Evolutionary conservation across 2,797 vertebrate genomes (phyloP), one percentile per base, ranked within the genome.

Genomic region (Muscicapa comitata): DNA sequence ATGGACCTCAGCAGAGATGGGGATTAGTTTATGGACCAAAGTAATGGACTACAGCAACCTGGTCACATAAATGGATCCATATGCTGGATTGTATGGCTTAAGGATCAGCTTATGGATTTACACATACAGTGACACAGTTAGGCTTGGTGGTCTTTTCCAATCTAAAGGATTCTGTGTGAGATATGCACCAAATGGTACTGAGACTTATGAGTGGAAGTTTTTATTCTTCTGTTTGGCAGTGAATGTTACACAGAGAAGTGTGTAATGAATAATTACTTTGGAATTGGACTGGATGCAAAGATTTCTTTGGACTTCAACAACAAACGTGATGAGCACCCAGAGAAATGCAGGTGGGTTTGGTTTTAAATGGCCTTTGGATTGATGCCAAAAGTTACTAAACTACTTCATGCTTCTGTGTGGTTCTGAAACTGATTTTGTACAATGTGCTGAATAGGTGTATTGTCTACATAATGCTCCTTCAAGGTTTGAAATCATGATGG

Each of bases 201-300:
- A 35, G 61, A 58, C 29, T 72, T 84, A 77, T 0, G 2, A 73
- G 17, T 65, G n/a, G 25, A 37, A 80, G 17, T n/a, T 84, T 84
- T 28, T n/a, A 19, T 72, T 71, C 33, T 61, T 93, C 11, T 18
- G 13, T 62, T 88, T 28, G 75, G 31, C 94, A 99, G 99, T 86
- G 99, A 99, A 79, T 98, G 97, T 94, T 99, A 99, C 96, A 98
- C 99, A 0, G 99, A 99, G 97, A 99, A 99, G 73, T 99, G 99
- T 84, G 99, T 99, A 66, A 99, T 99, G 99, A 99, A 99, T 97
- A 99, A 99, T 96, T 99, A 99, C 92, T 99, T 99, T 62, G 99
- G 99, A 77, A 99, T 99, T 19, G 99, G 99, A 71, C 97, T 99
- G 93, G 99, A 99, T 28, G 99, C 99, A 4, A 99, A 99, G 94